These are phyloP conservation scores for Temnothorax rugatulus DNA, from an alignment of 2,888 invertebrate genomes.

Conservation along the genomic window DNA sequence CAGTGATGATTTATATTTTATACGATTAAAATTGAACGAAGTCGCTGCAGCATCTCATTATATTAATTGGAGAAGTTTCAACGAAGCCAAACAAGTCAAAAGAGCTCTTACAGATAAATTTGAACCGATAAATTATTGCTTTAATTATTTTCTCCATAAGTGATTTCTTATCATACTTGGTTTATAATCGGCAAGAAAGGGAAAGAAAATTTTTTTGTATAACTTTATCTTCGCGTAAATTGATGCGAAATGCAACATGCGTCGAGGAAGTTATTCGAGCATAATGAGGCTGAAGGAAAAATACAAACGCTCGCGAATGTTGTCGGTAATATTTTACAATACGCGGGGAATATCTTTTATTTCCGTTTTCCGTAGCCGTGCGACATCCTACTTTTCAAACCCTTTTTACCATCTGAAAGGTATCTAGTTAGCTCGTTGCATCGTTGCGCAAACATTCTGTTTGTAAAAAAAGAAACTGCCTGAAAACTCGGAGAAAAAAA, in stretches of 20 bases:
- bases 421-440: slow-evolving; percentile 52
- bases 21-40: slow-evolving; percentile 25
- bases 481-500: slow-evolving; percentile 20
- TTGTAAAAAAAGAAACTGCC: slow-evolving; percentile 5
- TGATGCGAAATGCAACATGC: neutral
- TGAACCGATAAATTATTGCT: neutral
- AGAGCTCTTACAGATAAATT: neutral
- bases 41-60: slow-evolving; percentile 11
- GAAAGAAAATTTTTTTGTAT: neutral
- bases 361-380: slow-evolving; percentile 16
- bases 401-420: slow-evolving; percentile 46
- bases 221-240: slow-evolving; percentile 1
- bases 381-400: slow-evolving; percentile 38
- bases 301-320: slow-evolving; percentile 13
- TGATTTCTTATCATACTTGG: neutral
- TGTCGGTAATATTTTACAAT: slow-evolving; percentile 44
- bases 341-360: slow-evolving; percentile 28
- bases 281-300: slow-evolving; percentile 27
- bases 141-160: slow-evolving; percentile 27
- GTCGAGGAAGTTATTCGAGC: slow-evolving; percentile 6
- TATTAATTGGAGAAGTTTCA: slow-evolving; percentile 38
- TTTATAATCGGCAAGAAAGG: slow-evolving; percentile 3
- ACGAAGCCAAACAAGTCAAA: slow-evolving; percentile 24
- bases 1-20: neutral
- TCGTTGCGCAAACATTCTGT: slow-evolving; percentile 42